phyloP scores from a whole-genome alignment of 2,113 vertebrate genomes.

The Donacobius atricapilla region DNA sequence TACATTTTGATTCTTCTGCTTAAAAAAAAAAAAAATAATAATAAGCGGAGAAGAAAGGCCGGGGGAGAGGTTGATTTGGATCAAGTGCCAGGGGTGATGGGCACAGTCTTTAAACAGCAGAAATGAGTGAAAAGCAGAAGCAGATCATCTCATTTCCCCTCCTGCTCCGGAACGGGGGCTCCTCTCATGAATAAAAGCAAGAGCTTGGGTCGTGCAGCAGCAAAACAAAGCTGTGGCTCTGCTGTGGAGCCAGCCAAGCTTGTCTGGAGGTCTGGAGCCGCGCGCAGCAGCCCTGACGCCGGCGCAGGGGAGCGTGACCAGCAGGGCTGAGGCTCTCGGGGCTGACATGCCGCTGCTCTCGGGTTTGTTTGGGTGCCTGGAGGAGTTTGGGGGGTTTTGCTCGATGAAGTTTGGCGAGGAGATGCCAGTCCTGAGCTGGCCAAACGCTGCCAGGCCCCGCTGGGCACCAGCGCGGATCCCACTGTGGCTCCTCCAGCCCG shows the following conservation, averaged over 20 bases:
- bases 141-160: neutral
- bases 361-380: accelerated
- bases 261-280: neutral
- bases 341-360: neutral
- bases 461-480: accelerated
- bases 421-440: neutral
- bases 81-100: neutral
- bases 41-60: neutral
- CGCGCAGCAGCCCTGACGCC: neutral
- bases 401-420: neutral
- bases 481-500: accelerated
- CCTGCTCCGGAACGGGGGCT: neutral
- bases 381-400: neutral
- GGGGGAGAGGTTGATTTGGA: neutral
- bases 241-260: neutral
- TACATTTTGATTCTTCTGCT: conserved; percentile 59
- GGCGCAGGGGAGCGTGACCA: neutral
- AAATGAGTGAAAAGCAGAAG: neutral
- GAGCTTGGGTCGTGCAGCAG: neutral
- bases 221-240: neutral
- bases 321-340: neutral
- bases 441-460: accelerated
- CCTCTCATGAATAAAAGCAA: neutral
- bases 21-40: neutral
- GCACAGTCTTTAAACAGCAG: neutral